Base-by-base conservation (phyloP, 53 echinoderm and acorn worm genomes). In the Echinometra lucunter region DNA sequence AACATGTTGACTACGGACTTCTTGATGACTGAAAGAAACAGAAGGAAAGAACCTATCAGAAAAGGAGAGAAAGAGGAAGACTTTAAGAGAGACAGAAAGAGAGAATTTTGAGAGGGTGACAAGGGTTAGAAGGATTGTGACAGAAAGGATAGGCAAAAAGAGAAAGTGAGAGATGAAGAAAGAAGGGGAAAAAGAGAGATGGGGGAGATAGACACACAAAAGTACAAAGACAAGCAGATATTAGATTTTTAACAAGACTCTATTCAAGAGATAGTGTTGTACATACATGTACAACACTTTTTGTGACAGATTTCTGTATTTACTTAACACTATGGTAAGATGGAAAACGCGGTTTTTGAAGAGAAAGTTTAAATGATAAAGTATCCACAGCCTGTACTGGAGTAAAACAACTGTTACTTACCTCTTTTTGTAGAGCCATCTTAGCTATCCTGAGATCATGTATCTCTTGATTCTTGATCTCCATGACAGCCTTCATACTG, bases 401-500 rank as follows among this genome's bases (percentile, higher is more conserved):
- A 18, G 78, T 21, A 28, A 8, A 69, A 34, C 32, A 69, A 3
- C 23, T 78, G 7, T 55, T 49, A 3, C 97, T 94, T 45, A 98
- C 99, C 92, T 98, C 95, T 94, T 99, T 99, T 66, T 96, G 92
- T 19, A 97, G 57, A 45, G 95, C 95, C 96, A 97, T 96, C 78
- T 96, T 96, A 32, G 96, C 94, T 44, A 82, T 75, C 66, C 99
- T 96, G 87, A 99, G 95, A 13, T 98, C 98, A 37, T 96, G 98
- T 19, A 98, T 93, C 37, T 99, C 96, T 63, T 96, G 91, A 94
- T 95, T 95, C 69, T 95, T 97, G 91, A 99, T 96, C 38, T 97
- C 99, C 57, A 96, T 94, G 25, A 99, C 99, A 25, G 98, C 93
- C 89, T 98, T 99, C 96, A 99, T 92, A 70, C 99, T 99, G 74